These are phyloP conservation scores for Brachypalpus laphriformis DNA, from an alignment of 2,888 invertebrate species.

Conservation along the genomic window DNA sequence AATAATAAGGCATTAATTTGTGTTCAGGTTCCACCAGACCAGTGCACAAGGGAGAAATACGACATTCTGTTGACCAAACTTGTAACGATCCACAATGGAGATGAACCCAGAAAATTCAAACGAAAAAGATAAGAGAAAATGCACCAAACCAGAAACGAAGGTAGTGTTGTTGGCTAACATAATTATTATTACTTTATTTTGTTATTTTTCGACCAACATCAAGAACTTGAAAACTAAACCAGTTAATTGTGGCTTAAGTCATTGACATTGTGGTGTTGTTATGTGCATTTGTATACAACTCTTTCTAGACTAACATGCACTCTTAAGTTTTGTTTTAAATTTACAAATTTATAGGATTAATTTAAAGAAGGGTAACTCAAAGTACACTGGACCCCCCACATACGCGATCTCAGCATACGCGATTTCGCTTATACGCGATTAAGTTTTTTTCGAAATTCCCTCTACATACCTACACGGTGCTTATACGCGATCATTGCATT, in stretches of 20 bases:
- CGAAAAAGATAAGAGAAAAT: conserved; percentile 7
- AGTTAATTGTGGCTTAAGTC: conserved; percentile 38
- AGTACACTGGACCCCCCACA: no score
- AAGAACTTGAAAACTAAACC: conserved; percentile 33
- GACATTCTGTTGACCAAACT: neutral
- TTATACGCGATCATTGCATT: no score
- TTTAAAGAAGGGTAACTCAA: no score
- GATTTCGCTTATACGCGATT: no score
- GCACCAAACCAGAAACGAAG: conserved; percentile 21
- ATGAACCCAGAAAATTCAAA: conserved; percentile 6
- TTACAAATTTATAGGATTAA: no score
- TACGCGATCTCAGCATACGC: no score
- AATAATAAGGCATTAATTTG: no score
- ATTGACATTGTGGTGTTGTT: conserved; percentile 22
- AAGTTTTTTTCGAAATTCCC: no score
- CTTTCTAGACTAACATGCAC: no score
- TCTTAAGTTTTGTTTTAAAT: no score
- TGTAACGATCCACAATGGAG: neutral
- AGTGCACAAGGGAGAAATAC: neutral
- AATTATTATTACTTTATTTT: neutral
- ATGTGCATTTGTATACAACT: neutral
- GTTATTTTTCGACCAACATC: neutral
- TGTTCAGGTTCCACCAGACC: neutral
- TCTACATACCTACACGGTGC: no score
- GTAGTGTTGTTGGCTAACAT: conserved; percentile 20